phyloP scores from a whole-genome alignment of 2,888 invertebrate species.

The Drosophila subquinaria region DNA sequence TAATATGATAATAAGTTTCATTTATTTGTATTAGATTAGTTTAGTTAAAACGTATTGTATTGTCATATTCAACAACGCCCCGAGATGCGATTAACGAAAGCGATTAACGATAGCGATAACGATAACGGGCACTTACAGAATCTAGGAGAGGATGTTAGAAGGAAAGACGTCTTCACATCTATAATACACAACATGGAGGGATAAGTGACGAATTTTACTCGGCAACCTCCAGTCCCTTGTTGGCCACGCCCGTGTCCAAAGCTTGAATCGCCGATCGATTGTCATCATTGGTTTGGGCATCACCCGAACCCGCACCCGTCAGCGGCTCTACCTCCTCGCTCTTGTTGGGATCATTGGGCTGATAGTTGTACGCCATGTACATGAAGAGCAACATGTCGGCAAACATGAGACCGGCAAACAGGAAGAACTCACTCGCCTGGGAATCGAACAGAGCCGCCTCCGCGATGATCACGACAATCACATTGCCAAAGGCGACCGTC shows the following conservation, averaged over 20 bases:
- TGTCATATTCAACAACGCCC: conserved; percentile 63
- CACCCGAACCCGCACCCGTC: conserved; percentile 37
- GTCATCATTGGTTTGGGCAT: not conserved
- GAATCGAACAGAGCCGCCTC: conserved; percentile 91
- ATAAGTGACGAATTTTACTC: conserved; percentile 43
- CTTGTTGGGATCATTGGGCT: conserved; percentile 83
- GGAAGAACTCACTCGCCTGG: conserved; percentile 94
- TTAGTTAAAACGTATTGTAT: conserved; percentile 51
- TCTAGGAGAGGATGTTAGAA: conserved; percentile 33
- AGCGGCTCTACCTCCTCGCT: conserved; percentile 61
- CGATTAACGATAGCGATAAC: not conserved
- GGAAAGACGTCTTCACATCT: conserved; percentile 13
- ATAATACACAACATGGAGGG: conserved; percentile 45
- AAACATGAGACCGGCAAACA: conserved; percentile 95
- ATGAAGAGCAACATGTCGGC: conserved; percentile 93
- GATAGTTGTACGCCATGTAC: conserved; percentile 92
- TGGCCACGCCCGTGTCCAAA: conserved; percentile 66
- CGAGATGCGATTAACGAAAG: conserved; percentile 12
- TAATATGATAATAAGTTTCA: conserved; percentile 35
- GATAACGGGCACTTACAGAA: conserved; percentile 48
- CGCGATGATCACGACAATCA: conserved; percentile 96
- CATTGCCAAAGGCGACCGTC: conserved; percentile 96
- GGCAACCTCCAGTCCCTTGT: conserved; percentile 66
- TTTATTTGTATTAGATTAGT: conserved; percentile 66
- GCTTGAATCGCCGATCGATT: conserved; percentile 25